Conservation (phyloP, 2,113 vertebrate species). For the Macquaria australasica region DNA sequence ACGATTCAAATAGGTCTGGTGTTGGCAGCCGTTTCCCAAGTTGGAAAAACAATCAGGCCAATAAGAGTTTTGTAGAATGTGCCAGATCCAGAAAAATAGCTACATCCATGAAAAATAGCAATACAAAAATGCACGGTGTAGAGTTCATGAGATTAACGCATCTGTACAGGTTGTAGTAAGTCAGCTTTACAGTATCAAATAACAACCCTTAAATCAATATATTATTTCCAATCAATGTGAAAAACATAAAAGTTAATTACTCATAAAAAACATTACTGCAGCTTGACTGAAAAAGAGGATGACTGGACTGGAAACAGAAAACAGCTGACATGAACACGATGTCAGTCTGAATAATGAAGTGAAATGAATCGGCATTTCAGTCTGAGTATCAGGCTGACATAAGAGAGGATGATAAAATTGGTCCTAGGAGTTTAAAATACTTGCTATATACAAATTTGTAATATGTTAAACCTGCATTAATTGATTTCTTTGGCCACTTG, state of each 20-base stretch:
- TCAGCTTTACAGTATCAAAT: neutral
- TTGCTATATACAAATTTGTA: too few species aligned
- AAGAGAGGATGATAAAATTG: neutral
- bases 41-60: slow-evolving; percentile 18
- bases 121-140: neutral
- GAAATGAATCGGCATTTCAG: neutral
- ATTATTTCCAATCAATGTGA: neutral
- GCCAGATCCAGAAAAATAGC: neutral
- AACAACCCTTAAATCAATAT: neutral
- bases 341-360: neutral
- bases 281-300: neutral
- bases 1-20: neutral
- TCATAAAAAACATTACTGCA: neutral
- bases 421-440: too few species aligned
- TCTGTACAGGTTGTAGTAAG: neutral
- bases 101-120: too few species aligned
- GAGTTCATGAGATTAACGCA: neutral
- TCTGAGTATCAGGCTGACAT: neutral
- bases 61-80: neutral
- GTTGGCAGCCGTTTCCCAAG: slow-evolving; percentile 29
- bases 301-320: neutral
- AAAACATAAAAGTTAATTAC: neutral
- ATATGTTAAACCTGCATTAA: neutral
- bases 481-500: neutral
- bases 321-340: neutral